phyloP scores from a whole-genome alignment of 2,113 vertebrate genomes.

The Rhinopomastus cyanomelas region DNA sequence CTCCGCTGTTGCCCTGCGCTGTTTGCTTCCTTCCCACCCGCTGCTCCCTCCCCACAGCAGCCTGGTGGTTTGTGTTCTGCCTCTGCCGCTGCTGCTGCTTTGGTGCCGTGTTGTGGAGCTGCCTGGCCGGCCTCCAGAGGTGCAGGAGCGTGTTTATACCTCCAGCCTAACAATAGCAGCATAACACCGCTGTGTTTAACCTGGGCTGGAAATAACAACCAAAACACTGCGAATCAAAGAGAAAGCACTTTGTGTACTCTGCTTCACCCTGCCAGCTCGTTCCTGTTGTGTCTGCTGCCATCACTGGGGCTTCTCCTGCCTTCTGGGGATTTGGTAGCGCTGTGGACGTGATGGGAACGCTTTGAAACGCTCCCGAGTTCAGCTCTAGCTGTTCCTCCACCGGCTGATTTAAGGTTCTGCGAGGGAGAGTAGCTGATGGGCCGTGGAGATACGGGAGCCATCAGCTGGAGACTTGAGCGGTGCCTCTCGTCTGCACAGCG shows the following conservation, averaged over 20 bases:
- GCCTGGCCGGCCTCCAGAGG: constrained; percentile 38
- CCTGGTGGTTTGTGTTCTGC: not conserved
- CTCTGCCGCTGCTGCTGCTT: constrained; percentile 29
- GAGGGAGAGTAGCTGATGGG: not conserved
- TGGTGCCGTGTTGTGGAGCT: constrained; percentile 42
- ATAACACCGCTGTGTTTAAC: constrained; percentile 60
- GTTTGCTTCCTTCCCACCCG: constrained; percentile 25
- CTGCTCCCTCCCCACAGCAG: not conserved
- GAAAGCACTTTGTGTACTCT: constrained; percentile 7
- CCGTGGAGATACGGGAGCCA: not conserved
- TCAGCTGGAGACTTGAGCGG: not conserved
- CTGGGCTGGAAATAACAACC: constrained; percentile 56
- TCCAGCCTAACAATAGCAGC: constrained; percentile 63
- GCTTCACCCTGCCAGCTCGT: not conserved
- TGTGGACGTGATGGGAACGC: accelerated
- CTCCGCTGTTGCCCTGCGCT: not conserved
- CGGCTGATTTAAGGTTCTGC: not conserved
- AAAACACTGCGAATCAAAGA: constrained; percentile 56
- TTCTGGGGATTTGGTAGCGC: not conserved
- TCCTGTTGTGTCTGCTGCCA: not conserved
- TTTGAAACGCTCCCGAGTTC: not conserved
- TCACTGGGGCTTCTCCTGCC: not conserved
- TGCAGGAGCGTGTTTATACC: constrained; percentile 30
- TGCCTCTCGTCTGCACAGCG: not conserved
- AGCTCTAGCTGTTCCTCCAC: not conserved